Base-by-base conservation (phyloP, 2,888 invertebrate species). In the Dryobota labecula region DNA sequence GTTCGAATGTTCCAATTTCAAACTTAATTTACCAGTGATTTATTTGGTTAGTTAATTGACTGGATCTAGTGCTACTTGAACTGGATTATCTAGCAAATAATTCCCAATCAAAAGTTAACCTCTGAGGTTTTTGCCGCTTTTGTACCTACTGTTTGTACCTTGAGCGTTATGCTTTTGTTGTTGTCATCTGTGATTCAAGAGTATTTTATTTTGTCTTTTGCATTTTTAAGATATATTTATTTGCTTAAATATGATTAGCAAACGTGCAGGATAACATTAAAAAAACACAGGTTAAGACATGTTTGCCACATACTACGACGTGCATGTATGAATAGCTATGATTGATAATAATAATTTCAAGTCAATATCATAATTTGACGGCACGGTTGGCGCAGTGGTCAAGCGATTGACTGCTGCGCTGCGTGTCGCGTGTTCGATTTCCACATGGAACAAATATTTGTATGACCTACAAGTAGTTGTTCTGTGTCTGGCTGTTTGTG, bases 21-120 rank as follows among this genome's bases (percentile, higher is more conserved):
- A 62, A 27, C 8, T 76, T 38, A 5, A 8, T 41, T 13, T 9
- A 33, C 13, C n/a, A 9, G 20, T 45, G 27, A 53, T 67, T 54
- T 8, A 24, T 38, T 53, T 18, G 15, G 2, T n/a, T 75, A 30
- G 24, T 38, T 53, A n/a, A 18, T 62, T 69, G 11, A 15, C 69
- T 69, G 8, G 13, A 49, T 15, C 38, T 36, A 15, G 7, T 43
- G 43, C 2, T 33, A 33, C 15, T 27, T 36, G 15, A 15, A 18
- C 8, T 13, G 3, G 13, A 24, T 49, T 68, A 27, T n/a, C n/a
- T 65, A 5, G 7, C 13, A 27, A 15, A 2, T 3, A 27, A 36
- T 27, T 3, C 24, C 15, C 2, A 15, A 43, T 20, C 8, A 13
- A 33, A 45, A 65, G 24, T 33, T 63, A 0, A 9, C 15, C 15